Evolutionary conservation across 1,140 invertebrate genomes (phyloP).

Genomic region (Musca vetustissima): DNA sequence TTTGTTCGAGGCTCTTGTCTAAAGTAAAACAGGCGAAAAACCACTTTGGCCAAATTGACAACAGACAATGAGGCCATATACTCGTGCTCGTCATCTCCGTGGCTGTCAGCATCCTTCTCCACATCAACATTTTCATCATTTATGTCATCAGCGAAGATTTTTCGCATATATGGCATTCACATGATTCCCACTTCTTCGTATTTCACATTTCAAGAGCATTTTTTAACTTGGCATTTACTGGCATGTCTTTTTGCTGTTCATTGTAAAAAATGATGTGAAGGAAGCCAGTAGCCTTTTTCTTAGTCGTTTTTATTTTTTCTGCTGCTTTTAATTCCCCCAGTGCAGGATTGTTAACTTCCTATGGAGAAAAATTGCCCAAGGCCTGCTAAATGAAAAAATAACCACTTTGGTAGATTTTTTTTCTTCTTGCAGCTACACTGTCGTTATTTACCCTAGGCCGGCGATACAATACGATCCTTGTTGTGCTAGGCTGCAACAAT

Average conservation of each 20-base stretch:
- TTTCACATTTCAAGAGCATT: not conserved
- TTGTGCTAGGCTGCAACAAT: too few species aligned
- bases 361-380: not conserved
- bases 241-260: not conserved
- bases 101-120: too few species aligned
- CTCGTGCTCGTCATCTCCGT: too few species aligned
- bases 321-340: not conserved
- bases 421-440: not conserved
- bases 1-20: slow-evolving; percentile 52
- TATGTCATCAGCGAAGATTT: too few species aligned
- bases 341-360: slow-evolving; percentile 9
- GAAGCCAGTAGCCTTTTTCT: not conserved
- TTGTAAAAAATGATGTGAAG: not conserved
- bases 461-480: too few species aligned
- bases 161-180: too few species aligned
- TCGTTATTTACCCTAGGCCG: not conserved
- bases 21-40: slow-evolving; percentile 56
- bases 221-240: not conserved
- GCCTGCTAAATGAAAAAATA: slow-evolving; percentile 15
- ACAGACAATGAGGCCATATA: slow-evolving; percentile 30
- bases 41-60: slow-evolving; percentile 56
- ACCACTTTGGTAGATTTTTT: slow-evolving; percentile 3
- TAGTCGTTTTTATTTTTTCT: not conserved
- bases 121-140: too few species aligned
- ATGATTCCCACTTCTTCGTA: too few species aligned